Conservation (phyloP, 2,888 invertebrate genomes). For the Philonicus albiceps region DNA sequence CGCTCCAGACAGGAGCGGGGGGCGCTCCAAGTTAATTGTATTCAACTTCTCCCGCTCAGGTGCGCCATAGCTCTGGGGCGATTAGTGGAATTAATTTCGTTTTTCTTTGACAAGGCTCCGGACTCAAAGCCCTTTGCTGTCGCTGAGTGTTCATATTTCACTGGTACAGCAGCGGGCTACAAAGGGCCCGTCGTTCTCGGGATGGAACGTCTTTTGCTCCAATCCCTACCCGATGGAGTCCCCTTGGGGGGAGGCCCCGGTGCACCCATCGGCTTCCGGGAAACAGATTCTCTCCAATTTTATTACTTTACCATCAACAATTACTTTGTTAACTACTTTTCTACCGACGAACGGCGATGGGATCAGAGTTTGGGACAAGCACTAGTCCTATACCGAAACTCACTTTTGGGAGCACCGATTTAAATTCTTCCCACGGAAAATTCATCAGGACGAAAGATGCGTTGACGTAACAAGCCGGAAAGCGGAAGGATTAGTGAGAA, state of each 20-base stretch:
- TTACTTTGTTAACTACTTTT: not conserved
- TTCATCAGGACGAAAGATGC: not conserved
- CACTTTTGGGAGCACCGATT: not conserved
- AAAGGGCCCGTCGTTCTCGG: not conserved
- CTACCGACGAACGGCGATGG: no score
- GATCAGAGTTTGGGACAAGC: not conserved
- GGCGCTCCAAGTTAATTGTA: slow-evolving; percentile 18
- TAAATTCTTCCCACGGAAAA: not conserved
- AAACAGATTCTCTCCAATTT: not conserved
- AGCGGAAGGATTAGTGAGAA: not conserved
- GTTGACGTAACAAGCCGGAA: not conserved
- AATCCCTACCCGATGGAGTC: not conserved
- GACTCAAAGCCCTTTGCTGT: slow-evolving; percentile 8
- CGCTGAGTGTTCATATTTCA: slow-evolving; percentile 34
- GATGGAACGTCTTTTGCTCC: not conserved
- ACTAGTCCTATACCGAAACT: not conserved
- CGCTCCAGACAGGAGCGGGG: not conserved
- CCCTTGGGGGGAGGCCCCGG: not conserved
- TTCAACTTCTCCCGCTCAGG: slow-evolving; percentile 33
- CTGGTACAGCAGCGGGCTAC: not conserved
- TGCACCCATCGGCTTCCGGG: not conserved
- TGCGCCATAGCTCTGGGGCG: slow-evolving; percentile 25
- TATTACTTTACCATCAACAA: not conserved
- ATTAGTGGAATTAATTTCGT: slow-evolving; percentile 41
- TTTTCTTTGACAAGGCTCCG: slow-evolving; percentile 22